Evolutionary conservation across 2,888 invertebrate species (phyloP).

Genomic region (Lochmaea capreae): DNA sequence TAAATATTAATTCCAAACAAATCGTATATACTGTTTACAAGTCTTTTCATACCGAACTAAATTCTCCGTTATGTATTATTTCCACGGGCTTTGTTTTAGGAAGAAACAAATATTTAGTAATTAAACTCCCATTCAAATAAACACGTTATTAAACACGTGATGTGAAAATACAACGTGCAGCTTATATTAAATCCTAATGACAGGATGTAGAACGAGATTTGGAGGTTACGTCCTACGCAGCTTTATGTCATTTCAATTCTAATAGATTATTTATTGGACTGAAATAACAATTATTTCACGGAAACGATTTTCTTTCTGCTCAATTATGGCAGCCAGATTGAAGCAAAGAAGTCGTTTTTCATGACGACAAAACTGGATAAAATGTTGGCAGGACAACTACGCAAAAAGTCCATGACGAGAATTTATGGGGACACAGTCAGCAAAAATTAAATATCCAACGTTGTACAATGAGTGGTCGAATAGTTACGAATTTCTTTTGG

Average conservation of each 20-base stretch:
- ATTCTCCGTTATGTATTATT: not conserved
- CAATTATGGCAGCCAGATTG: not conserved
- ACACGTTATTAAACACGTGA: constrained; percentile 29
- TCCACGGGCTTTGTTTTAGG: not conserved
- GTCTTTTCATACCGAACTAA: not conserved
- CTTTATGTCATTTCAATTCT: too few relatives aligned
- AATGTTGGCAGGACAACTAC: constrained; percentile 2
- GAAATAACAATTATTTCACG: too few relatives aligned
- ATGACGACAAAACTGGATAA: not conserved
- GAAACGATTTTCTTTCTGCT: not conserved
- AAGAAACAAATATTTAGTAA: constrained; percentile 11
- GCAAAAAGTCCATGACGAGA: not conserved
- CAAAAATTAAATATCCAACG: not conserved
- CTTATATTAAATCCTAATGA: not conserved
- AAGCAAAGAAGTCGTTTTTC: not conserved
- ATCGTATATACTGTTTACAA: not conserved
- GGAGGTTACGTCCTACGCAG: not conserved
- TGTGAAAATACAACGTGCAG: not conserved
- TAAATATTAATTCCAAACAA: not conserved
- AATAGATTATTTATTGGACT: too few relatives aligned
- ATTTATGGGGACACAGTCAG: constrained; percentile 2
- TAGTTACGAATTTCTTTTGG: not conserved
- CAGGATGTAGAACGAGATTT: not conserved
- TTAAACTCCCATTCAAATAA: not conserved
- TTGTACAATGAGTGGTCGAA: too few relatives aligned